Conservation (phyloP, 2,888 invertebrate species). For the Rutpela maculata region DNA sequence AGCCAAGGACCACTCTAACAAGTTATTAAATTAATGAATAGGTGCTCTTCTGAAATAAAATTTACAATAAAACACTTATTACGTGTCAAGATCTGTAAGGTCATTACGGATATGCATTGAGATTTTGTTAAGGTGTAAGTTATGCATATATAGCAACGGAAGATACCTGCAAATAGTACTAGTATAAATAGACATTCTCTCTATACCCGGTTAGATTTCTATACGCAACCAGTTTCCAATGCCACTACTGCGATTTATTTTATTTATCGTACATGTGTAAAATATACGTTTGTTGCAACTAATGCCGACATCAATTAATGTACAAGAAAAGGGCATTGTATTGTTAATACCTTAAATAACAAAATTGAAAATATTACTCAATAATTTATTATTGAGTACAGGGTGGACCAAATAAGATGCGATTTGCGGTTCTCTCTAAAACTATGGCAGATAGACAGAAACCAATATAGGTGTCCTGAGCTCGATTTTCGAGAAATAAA, state of each 20-base stretch:
- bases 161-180: not conserved
- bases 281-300: constrained; percentile 1
- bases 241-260: not conserved
- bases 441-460: too few species aligned
- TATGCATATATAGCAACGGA: not conserved
- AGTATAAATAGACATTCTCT: not conserved
- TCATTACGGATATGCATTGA: not conserved
- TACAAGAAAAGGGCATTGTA: not conserved
- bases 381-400: not conserved
- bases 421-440: too few species aligned
- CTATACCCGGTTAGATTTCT: not conserved
- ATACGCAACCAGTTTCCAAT: not conserved
- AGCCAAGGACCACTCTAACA: too few species aligned
- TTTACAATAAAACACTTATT: not conserved
- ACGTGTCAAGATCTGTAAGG: not conserved
- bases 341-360: not conserved
- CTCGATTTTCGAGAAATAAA: too few species aligned
- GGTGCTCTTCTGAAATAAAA: too few species aligned
- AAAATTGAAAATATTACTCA: not conserved
- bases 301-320: not conserved
- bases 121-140: not conserved
- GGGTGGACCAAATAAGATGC: too few species aligned
- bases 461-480: too few species aligned
- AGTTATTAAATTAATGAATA: too few species aligned
- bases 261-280: not conserved